Percentiles rank a stretch among this genome's conserved stretches.
Evolutionary conservation across 1,140 invertebrate species (phyloP).

Genomic region (Nasonia giraulti): DNA sequence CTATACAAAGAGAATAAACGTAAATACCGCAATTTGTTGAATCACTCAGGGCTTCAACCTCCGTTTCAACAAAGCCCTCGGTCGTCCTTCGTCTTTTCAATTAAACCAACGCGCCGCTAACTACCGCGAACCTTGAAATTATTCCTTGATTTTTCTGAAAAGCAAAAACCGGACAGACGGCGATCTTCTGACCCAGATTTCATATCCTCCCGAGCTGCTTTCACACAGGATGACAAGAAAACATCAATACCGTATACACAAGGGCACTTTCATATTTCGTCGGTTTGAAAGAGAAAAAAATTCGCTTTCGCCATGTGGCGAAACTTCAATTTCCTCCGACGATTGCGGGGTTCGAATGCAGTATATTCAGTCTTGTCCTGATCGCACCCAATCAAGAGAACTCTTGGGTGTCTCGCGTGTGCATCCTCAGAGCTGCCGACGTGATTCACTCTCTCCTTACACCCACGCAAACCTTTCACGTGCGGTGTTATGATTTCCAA

Average conservation of each 20-base stretch:
- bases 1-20: constrained; percentile 6
- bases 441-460: background rate
- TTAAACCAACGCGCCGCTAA: background rate
- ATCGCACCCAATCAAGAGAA: background rate
- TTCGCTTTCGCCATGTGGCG: constrained; percentile 1
- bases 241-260: background rate
- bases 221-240: constrained; percentile 7
- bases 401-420: background rate
- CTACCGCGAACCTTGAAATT: background rate
- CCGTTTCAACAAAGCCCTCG: background rate
- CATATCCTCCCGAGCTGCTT: background rate
- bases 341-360: background rate
- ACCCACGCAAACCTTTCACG: constrained; percentile 11
- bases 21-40: constrained; percentile 1
- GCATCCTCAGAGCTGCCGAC: background rate
- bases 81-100: constrained; percentile 1
- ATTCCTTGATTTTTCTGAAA: background rate
- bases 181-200: constrained; percentile 13
- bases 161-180: constrained; percentile 24
- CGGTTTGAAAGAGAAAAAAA: background rate
- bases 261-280: background rate
- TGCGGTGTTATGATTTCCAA: background rate
- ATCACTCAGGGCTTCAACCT: background rate
- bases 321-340: background rate
- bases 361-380: background rate